Percentiles rank a stretch among this genome's conserved stretches.
Evolutionary conservation across 1,140 invertebrate genomes (phyloP).

Genomic region (Euborellia annulipes): DNA sequence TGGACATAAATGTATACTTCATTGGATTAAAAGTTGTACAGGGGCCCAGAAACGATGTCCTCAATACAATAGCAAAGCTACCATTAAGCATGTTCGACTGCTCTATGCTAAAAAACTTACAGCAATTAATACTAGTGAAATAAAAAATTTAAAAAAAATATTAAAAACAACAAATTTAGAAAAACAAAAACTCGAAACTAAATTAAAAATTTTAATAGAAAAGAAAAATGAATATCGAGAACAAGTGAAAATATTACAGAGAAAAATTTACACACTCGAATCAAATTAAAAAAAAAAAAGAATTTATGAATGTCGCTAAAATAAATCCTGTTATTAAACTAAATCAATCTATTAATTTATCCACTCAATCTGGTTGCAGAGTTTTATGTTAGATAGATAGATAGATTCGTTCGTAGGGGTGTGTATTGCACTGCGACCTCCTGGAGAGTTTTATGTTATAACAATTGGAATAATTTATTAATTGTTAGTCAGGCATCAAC

Average conservation of each 20-base stretch:
- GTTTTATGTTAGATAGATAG: too few species aligned
- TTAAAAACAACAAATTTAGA: conserved; percentile 31
- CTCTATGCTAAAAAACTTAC: conserved; percentile 48
- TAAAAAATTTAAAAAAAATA: conserved; percentile 35
- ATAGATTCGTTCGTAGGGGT: too few species aligned
- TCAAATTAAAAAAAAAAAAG: conserved; percentile 8
- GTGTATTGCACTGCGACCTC: too few species aligned
- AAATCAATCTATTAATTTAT: conserved; percentile 46
- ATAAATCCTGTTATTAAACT: conserved; percentile 31
- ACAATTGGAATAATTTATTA: conserved; percentile 39
- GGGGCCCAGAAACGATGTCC: conserved; percentile 45
- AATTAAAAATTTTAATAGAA: too few species aligned
- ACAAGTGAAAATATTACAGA: conserved; percentile 26
- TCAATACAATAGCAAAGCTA: conserved; percentile 68
- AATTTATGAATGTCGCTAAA: too few species aligned
- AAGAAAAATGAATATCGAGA: conserved; percentile 7
- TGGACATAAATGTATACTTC: conserved; percentile 63
- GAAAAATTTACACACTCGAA: conserved; percentile 18
- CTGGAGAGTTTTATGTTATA: conserved; percentile 59
- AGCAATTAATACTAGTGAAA: conserved; percentile 46
- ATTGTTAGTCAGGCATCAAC: conserved; percentile 54
- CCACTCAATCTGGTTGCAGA: conserved; percentile 51
- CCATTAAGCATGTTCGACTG: conserved; percentile 52
- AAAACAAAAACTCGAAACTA: conserved; percentile 26
- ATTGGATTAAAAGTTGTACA: conserved; percentile 47